These are phyloP conservation scores for Dynastes grantii DNA, from an alignment of 2,888 invertebrate genomes.

Conservation along the genomic window DNA sequence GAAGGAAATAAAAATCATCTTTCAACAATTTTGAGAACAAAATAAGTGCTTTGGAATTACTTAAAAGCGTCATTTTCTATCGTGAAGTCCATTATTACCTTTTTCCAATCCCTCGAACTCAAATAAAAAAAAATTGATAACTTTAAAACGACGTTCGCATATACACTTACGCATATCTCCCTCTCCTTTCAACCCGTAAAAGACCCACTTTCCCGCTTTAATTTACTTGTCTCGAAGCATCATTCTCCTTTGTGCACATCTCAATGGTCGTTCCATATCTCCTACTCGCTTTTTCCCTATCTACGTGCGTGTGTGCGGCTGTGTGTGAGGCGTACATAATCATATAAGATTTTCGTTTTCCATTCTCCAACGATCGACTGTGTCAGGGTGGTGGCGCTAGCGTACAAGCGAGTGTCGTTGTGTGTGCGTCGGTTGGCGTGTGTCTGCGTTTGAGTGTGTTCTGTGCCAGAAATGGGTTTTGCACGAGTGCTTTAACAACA, in stretches of 20 bases:
- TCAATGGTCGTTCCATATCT: conserved; percentile 10
- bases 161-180: too few species aligned
- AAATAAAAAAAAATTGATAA: too few species aligned
- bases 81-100: too few species aligned
- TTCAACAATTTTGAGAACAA: too few species aligned
- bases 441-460: background rate
- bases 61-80: too few species aligned
- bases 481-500: conserved; percentile 46
- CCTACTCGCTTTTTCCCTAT: background rate
- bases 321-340: background rate
- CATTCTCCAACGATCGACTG: background rate
- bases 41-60: too few species aligned
- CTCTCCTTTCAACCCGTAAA: too few species aligned
- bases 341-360: conserved; percentile 14
- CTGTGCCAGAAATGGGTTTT: conserved; percentile 22
- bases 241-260: background rate
- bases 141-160: too few species aligned
- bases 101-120: too few species aligned
- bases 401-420: background rate
- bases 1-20: too few species aligned
- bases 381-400: background rate
- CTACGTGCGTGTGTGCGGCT: background rate
- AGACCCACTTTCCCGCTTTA: background rate
- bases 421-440: background rate
- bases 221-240: conserved; percentile 21